These are phyloP conservation scores for Ailuropoda melanoleuca DNA, from an alignment of 2,113 vertebrate genomes.

Conservation along the genomic window DNA sequence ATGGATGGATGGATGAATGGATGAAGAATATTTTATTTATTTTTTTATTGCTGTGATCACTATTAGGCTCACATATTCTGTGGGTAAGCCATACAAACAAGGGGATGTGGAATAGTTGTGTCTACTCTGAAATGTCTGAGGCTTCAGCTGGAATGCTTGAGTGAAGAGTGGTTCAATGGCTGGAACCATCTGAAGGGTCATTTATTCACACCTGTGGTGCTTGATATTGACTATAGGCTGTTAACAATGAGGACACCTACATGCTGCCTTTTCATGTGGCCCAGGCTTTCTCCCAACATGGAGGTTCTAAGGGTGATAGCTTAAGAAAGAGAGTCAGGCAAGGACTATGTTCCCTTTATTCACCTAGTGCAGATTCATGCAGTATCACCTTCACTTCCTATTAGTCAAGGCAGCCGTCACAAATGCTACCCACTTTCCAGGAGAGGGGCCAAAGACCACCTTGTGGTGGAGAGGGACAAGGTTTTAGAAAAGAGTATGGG, in stretches of 20 bases:
- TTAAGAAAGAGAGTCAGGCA: neutral
- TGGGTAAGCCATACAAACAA: neutral
- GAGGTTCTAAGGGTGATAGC: neutral
- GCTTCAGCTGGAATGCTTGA: no score
- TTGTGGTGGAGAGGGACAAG: neutral
- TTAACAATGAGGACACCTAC: neutral
- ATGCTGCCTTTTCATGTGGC: rapidly evolving
- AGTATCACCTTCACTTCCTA: rapidly evolving
- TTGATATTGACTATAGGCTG: neutral
- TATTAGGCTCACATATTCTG: no score
- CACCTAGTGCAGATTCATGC: rapidly evolving
- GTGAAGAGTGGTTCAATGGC: neutral
- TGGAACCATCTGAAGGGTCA: neutral
- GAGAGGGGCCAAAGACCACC: rapidly evolving
- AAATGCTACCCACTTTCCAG: rapidly evolving
- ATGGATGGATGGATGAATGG: neutral
- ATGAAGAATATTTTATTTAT: no score
- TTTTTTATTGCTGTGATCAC: neutral
- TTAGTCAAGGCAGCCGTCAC: neutral
- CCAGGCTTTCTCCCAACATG: neutral
- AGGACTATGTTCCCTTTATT: rapidly evolving
- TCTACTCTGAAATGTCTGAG: neutral
- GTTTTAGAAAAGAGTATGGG: neutral
- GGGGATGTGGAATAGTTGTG: rapidly evolving
- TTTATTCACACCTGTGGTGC: neutral